Percentiles rank a stretch among this genome's conserved stretches.
These are phyloP conservation scores for Noctua janthina DNA, from an alignment of 2,888 invertebrate genomes.

Conservation along the genomic window DNA sequence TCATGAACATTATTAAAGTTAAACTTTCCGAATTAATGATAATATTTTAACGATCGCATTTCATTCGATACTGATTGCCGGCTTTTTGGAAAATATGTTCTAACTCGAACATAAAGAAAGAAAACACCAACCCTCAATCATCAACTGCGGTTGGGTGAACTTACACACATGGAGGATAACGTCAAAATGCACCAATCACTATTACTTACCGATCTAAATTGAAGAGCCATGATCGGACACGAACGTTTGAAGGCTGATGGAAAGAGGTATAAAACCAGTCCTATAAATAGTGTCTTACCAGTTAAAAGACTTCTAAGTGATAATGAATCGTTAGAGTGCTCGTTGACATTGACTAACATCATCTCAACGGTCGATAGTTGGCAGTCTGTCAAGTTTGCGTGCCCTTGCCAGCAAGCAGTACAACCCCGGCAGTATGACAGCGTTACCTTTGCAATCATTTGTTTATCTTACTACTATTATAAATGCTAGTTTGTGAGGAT, in stretches of 20 bases:
- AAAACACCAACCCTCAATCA: not conserved
- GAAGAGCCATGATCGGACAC: not conserved
- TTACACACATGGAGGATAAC: not conserved
- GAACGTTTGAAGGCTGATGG: not conserved
- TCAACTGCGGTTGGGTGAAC: not conserved
- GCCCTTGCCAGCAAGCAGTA: slow-evolving; percentile 75
- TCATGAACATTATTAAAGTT: not conserved
- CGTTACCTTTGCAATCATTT: slow-evolving; percentile 47
- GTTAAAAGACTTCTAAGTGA: slow-evolving; percentile 64
- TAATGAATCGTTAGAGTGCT: slow-evolving; percentile 74
- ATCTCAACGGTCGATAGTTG: slow-evolving; percentile 83
- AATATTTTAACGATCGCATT: not conserved
- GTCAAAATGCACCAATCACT: not conserved
- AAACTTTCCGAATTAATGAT: not conserved
- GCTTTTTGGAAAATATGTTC: not conserved
- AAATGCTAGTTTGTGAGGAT: not conserved
- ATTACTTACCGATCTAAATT: not conserved
- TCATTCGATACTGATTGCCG: not conserved
- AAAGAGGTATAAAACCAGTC: not conserved
- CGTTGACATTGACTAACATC: slow-evolving; percentile 85
- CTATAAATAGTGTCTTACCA: slow-evolving; percentile 31
- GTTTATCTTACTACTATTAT: not conserved
- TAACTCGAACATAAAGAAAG: not conserved
- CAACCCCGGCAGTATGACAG: slow-evolving; percentile 56
- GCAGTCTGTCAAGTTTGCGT: slow-evolving; percentile 82